A percentile compares a stretch with the other conserved stretches of the same genome.
These are phyloP conservation scores for Caenorhabditis doughertyi DNA, from an alignment of 2,888 invertebrate genomes.

Conservation along the genomic window DNA sequence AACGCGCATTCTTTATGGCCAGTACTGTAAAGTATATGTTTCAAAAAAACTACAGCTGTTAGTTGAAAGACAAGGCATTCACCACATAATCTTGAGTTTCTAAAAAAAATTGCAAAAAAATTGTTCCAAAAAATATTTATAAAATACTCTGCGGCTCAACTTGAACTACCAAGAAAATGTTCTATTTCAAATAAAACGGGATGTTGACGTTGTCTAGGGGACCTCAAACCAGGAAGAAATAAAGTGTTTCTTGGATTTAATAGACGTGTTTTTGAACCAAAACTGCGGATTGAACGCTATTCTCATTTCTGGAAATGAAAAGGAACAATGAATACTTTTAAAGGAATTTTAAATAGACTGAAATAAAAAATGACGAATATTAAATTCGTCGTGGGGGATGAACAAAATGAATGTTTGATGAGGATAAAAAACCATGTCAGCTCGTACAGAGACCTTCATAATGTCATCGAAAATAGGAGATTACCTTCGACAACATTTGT, in stretches of 20 bases:
- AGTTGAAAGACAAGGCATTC: too few species aligned
- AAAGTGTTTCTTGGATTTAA: not conserved
- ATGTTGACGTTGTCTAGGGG: conserved; percentile 5
- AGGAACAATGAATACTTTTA: not conserved
- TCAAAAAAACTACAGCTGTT: too few species aligned
- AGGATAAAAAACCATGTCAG: conserved; percentile 44
- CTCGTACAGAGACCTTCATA: conserved; percentile 44
- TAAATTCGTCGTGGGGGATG: conserved; percentile 2
- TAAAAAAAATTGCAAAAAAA: too few species aligned
- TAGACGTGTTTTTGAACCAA: not conserved
- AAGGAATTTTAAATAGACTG: conserved; percentile 2
- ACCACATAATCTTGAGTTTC: too few species aligned
- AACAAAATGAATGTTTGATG: conserved; percentile 52
- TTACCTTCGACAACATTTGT: conserved; percentile 56
- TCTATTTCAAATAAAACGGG: not conserved
- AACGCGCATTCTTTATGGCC: too few species aligned
- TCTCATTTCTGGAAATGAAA: not conserved
- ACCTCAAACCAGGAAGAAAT: not conserved
- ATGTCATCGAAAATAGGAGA: conserved; percentile 55
- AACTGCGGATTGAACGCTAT: not conserved
- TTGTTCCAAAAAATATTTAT: not conserved
- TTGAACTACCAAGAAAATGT: not conserved
- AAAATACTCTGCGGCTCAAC: too few species aligned
- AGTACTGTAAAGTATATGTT: too few species aligned
- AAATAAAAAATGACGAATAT: conserved; percentile 10